A percentile compares a stretch with the other conserved stretches of the same genome.
These are phyloP conservation scores for Bubo scandiacus DNA, from an alignment of 2,113 vertebrate genomes.

Conservation along the genomic window DNA sequence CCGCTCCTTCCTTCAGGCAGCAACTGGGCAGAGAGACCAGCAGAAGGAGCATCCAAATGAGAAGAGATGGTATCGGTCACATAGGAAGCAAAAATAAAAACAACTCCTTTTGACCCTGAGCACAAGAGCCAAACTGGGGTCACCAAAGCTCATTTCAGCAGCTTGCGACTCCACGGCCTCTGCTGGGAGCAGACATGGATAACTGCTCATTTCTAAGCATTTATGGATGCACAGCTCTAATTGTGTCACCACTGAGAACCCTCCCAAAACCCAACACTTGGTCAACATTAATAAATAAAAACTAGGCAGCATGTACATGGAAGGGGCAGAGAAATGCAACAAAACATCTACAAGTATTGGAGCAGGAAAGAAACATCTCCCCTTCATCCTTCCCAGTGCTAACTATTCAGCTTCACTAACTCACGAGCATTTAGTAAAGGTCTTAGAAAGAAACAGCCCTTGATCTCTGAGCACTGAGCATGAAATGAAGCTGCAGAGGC, in stretches of 20 bases:
- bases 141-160: background rate
- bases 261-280: background rate
- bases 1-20: background rate
- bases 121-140: background rate
- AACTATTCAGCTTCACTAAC: background rate
- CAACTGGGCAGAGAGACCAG: accelerated
- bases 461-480: background rate
- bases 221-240: background rate
- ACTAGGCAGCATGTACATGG: background rate
- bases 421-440: background rate
- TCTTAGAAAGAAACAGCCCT: background rate
- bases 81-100: background rate
- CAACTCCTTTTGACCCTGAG: background rate
- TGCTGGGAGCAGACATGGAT: background rate
- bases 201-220: background rate
- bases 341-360: background rate
- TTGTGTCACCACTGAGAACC: background rate
- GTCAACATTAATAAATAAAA: background rate
- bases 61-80: background rate
- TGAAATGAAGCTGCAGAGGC: conserved; percentile 1
- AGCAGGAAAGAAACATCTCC: background rate
- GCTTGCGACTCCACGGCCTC: background rate
- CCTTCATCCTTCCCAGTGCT: background rate
- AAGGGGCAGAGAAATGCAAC: background rate
- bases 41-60: background rate